A percentile compares a stretch with the other conserved stretches of the same genome.
phyloP scores from a whole-genome alignment of 2,888 invertebrate species.

The Drosophila merina region DNA sequence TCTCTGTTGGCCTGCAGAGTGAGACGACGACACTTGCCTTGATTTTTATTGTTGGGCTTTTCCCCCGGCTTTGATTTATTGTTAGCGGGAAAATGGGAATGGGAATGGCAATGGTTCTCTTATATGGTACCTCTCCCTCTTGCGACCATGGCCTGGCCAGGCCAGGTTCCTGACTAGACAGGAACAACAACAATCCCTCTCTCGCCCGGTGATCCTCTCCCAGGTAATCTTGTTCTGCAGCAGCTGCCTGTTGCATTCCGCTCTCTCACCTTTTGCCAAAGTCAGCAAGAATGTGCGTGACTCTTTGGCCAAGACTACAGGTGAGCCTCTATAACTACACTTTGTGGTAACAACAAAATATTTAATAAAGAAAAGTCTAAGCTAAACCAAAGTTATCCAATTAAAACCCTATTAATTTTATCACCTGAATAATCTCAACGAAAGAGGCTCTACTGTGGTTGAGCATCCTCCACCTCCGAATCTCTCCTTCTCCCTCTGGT shows the following conservation, averaged over 20 bases:
- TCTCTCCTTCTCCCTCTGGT: constrained; percentile 44
- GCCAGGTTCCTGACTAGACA: not conserved
- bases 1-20: constrained; percentile 13
- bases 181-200: not conserved
- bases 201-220: not conserved
- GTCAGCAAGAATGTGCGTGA: constrained; percentile 27
- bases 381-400: too few species aligned
- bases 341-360: not conserved
- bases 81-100: constrained; percentile 63
- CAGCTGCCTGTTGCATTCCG: constrained; percentile 46
- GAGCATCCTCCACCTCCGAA: constrained; percentile 17
- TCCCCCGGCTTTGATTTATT: constrained; percentile 71
- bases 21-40: constrained; percentile 72
- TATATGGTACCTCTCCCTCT: not conserved
- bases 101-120: constrained; percentile 35
- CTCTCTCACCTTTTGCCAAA: constrained; percentile 40
- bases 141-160: not conserved
- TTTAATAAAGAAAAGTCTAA: not conserved
- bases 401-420: too few species aligned
- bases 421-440: too few species aligned
- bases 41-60: constrained; percentile 71
- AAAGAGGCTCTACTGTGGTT: constrained; percentile 7
- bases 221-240: constrained; percentile 19
- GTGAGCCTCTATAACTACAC: too few species aligned
- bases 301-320: constrained; percentile 15